Evolutionary conservation across 2,113 vertebrate species (phyloP), one percentile per base, ranked within the genome.

Genomic region (Oreochromis spilurus): DNA sequence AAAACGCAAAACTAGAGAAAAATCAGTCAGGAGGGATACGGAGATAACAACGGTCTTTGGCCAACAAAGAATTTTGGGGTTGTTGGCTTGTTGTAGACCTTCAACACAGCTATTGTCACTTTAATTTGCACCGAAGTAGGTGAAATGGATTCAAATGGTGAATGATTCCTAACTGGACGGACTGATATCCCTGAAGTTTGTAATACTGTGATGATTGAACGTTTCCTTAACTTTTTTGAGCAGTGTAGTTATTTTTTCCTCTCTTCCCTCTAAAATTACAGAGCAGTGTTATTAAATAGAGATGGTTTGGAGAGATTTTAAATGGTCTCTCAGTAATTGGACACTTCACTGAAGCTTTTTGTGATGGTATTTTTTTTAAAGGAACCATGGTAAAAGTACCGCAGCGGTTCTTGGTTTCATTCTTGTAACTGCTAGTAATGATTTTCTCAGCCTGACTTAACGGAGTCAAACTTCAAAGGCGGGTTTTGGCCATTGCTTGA

Each of bases 211-310:
- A 26, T 45, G 67, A 75, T 48, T 29, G 21, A 75, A 48, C 7
- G 70, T 75, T 75, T 48, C 70, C 24, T 75, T 75, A 26, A 75
- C 43, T 19, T 29, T 75, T 48, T 75, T 48, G 67, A 11, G 14
- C 67, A 48, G 14, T 2, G 40, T 2, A 48, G 24, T 48, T 75
- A 29, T 75, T 48, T 75, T 72, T 29, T 29, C 9, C 2, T 48
- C 72, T 67, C 17, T 62, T 57, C 45, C 43, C 29, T 86, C 26
- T 89, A 87, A 91, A 93, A 94, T 91, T 85, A 90, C 77, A 85
- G 58, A 3, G 19, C 75, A 70, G 78, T 88, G 67, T 79, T 89
- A 81, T 86, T 83, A 70, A 90, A 90, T 45, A 77, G 65, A 82
- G 79, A 85, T 48, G 19, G 65, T 60, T 82, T 85, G 81, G 84